A percentile compares a stretch with the other conserved stretches of the same genome.
Evolutionary conservation across 2,113 vertebrate species (phyloP).

Genomic region (Silurus glanis): DNA sequence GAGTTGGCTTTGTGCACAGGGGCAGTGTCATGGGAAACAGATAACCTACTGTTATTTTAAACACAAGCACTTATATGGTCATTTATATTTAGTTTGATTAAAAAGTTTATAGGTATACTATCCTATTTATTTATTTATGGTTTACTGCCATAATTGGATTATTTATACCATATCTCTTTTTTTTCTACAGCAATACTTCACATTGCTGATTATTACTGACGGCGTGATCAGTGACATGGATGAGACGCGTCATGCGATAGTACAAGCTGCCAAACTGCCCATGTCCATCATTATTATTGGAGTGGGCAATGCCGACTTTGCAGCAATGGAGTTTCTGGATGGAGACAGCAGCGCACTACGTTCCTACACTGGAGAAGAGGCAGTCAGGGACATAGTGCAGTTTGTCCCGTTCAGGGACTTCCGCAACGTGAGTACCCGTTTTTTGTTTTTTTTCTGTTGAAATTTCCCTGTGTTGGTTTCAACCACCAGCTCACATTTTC

Average conservation of each 20-base stretch:
- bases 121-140: not conserved
- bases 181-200: slow-evolving; percentile 92
- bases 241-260: slow-evolving; percentile 88
- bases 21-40: no score
- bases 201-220: slow-evolving; percentile 95
- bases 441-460: not conserved
- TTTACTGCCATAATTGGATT: not conserved
- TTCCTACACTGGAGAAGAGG: slow-evolving; percentile 90
- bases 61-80: not conserved
- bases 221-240: slow-evolving; percentile 99
- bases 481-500: slow-evolving; percentile 30
- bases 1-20: no score
- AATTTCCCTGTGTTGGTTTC: slow-evolving; percentile 13
- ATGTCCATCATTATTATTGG: slow-evolving; percentile 99
- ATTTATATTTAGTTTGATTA: not conserved
- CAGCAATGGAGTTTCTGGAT: slow-evolving; percentile 96
- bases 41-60: not conserved
- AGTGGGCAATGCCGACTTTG: slow-evolving; percentile 94
- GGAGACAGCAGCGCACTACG: slow-evolving; percentile 87
- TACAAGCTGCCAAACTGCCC: slow-evolving; percentile 92
- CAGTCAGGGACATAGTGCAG: slow-evolving; percentile 91
- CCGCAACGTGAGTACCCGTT: slow-evolving; percentile 82
- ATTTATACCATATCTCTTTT: not conserved
- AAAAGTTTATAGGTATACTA: not conserved
- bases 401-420: slow-evolving; percentile 98